Evolutionary conservation across 1,140 invertebrate species (phyloP).

Genomic region (Eulimnadia texana): DNA sequence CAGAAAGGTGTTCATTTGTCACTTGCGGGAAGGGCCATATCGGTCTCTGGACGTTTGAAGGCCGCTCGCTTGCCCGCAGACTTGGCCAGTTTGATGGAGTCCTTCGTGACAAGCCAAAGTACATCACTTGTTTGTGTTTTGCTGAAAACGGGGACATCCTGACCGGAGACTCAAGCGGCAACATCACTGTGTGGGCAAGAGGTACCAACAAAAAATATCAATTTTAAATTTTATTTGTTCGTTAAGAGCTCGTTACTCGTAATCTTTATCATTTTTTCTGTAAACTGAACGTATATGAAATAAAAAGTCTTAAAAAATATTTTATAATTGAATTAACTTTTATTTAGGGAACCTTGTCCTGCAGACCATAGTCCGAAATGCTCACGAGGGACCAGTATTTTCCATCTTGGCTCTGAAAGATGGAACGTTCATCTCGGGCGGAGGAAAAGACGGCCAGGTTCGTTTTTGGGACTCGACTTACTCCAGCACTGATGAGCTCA

Average conservation of each 20-base stretch:
- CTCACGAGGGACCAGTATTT: slow-evolving; percentile 80
- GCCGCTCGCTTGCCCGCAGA: slow-evolving; percentile 66
- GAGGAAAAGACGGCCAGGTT: slow-evolving; percentile 73
- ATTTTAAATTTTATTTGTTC: too few species aligned
- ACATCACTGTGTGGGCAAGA: too few species aligned
- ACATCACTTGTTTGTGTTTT: slow-evolving; percentile 77
- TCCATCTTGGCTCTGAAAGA: slow-evolving; percentile 69
- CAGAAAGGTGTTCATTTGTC: slow-evolving; percentile 72
- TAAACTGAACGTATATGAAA: too few species aligned
- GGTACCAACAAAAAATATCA: too few species aligned
- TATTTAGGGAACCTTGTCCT: slow-evolving; percentile 45
- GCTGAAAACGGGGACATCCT: slow-evolving; percentile 58
- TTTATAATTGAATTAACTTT: not conserved
- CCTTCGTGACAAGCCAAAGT: slow-evolving; percentile 83
- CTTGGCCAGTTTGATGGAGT: slow-evolving; percentile 83
- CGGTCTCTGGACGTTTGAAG: slow-evolving; percentile 80
- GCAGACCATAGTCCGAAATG: slow-evolving; percentile 41
- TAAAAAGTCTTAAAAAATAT: too few species aligned
- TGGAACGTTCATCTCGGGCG: slow-evolving; percentile 67
- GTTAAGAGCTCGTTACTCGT: too few species aligned
- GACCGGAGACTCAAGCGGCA: too few species aligned
- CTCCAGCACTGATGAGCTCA: slow-evolving; percentile 39
- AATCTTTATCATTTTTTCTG: too few species aligned
- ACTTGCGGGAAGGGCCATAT: slow-evolving; percentile 84
- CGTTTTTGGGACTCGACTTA: slow-evolving; percentile 49